Base-by-base conservation (phyloP, 2,888 invertebrate genomes). In the Sthenelais limicola region DNA sequence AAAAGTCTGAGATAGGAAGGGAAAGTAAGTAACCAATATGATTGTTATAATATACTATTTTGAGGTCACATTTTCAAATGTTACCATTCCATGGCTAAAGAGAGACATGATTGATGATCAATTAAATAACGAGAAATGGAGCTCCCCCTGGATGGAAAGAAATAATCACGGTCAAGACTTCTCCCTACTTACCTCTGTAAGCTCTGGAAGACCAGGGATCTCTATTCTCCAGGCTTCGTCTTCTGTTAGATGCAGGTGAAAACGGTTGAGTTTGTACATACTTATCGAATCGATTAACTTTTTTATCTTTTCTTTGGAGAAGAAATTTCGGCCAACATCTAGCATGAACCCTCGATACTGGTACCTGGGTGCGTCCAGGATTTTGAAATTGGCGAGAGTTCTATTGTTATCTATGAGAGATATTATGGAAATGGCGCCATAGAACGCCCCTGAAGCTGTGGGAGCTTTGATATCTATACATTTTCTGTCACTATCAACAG, bases 151-250 rank as follows among this genome's bases (percentile, higher is more conserved):
- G n/a, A n/a, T n/a, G n/a, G n/a, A n/a, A n/a, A n/a, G n/a, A n/a
- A n/a, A n/a, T n/a, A n/a, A n/a, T n/a, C n/a, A n/a, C n/a, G n/a
- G n/a, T n/a, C n/a, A n/a, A n/a, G 43, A 18, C 9, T 43, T 9
- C 43, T 43, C 9, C 51, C n/a, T 38, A 49, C 69, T 48, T 58
- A 71, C 71, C 30, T 28, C n/a, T 4, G 62, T 62, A 9, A 71
- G 58, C 32, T 71, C 71, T 15, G 58, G 58, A 1, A 71, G 71
- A 7, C 47, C 71, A 2, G 58, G 71, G n/a, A 85, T 84, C 73
- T 85, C 81, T 0, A 86, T 67, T 21, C 85, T 72, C 84, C 84
- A 85, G 0, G 83, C 85, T 71, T 86, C 85, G 73, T 86, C 85
- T 24, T 86, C 86, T 3, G 84, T 79, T 30, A 86, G 69, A 75